Evolutionary conservation across 1,140 invertebrate genomes (phyloP), one percentile per base, ranked within the genome.

Genomic region (Ylistrum balloti): DNA sequence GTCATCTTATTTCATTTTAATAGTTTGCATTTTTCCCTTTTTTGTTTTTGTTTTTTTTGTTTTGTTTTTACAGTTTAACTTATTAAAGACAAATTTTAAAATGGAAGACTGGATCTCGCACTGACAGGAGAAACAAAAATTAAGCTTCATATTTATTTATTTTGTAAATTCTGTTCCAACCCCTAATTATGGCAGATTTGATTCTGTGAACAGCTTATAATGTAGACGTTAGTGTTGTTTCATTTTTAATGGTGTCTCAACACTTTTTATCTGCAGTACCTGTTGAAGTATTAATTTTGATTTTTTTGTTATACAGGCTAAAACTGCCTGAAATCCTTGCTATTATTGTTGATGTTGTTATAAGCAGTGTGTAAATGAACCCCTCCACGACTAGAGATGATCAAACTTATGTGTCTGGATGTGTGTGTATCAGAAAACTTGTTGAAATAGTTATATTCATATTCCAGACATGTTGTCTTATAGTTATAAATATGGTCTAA

Each of bases 271-370:
- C 28, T 5, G 5, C 2, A 28, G n/a, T 28, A 74, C 56, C 56
- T 74, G 56, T 74, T 74, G 56, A 74, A 74, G 56, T 74, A 74
- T 74, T 74, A 28, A 7, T n/a, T 74, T 74, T 74, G 22, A 28
- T n/a, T 74, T n/a, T n/a, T n/a, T 48, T 74, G 56, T 74, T 74
- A 28, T n/a, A 74, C 56, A 74, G 56, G 56, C 56, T 74, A 1
- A 28, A 56, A 74, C 5, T 74, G 56, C 56, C 56, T 74, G 56
- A 74, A 74, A 74, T 74, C 56, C 56, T 74, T 74, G 56, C 56
- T 74, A 74, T 74, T 74, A 74, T 74, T 74, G 56, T 74, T 74
- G 2, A 74, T 74, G n/a, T 74, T 74, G 56, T 74, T 74, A 5
- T n/a, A 22, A 74, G 41, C 7, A 28, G 2, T 28, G 56, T 74